These are phyloP conservation scores for Lamprotornis superbus DNA, from an alignment of 2,113 vertebrate genomes.

Conservation along the genomic window DNA sequence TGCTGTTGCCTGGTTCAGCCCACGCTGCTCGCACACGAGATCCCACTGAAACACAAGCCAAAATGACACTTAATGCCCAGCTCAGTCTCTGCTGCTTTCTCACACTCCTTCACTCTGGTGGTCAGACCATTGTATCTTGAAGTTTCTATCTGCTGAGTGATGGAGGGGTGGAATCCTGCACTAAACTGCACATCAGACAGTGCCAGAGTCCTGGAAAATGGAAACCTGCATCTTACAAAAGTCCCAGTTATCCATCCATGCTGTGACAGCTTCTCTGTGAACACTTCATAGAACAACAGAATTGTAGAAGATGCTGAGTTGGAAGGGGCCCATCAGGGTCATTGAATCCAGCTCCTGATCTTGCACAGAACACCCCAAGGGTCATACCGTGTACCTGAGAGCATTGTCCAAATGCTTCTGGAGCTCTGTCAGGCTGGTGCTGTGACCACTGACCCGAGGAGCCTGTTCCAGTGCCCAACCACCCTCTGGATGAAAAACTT, in stretches of 20 bases:
- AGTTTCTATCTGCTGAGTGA: background rate
- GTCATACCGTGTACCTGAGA: background rate
- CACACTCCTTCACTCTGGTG: background rate
- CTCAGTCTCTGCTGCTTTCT: background rate
- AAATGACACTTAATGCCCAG: background rate
- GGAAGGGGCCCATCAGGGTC: background rate
- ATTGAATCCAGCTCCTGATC: background rate
- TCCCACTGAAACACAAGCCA: constrained; percentile 81
- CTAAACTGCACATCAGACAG: background rate
- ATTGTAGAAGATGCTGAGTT: accelerated
- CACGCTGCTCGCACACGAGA: constrained; percentile 85
- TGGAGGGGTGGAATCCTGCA: background rate
- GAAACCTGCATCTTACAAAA: background rate
- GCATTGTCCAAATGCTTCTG: background rate
- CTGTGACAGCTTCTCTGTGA: background rate
- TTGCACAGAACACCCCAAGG: background rate
- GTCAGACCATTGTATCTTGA: background rate
- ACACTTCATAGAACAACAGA: background rate
- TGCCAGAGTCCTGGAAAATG: background rate
- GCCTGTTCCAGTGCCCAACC: background rate
- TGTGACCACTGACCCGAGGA: background rate
- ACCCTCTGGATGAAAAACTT: background rate
- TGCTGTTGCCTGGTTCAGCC: constrained; percentile 79
- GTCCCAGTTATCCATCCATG: background rate
- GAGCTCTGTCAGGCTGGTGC: background rate